Evolutionary conservation across 2,888 invertebrate species (phyloP).

Genomic region (Tipula unca): DNA sequence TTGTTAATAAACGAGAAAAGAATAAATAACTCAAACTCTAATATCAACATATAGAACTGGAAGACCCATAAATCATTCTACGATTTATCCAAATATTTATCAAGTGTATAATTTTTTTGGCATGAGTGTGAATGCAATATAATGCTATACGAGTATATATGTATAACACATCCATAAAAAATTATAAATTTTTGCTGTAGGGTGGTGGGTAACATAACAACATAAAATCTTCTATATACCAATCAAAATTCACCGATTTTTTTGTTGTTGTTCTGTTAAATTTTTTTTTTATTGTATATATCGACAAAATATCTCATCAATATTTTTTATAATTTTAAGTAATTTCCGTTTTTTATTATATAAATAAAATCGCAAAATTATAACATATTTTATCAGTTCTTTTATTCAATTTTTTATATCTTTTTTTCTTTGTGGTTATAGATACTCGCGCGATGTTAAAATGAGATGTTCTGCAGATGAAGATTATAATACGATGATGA

Average conservation of each 20-base stretch:
- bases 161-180: neutral
- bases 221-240: neutral
- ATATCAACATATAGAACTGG: neutral
- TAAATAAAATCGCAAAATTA: neutral
- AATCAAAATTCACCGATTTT: neutral
- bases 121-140: neutral
- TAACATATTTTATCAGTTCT: neutral
- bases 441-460: neutral
- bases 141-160: neutral
- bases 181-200: neutral
- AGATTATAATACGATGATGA: neutral
- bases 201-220: neutral
- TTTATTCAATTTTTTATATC: neutral
- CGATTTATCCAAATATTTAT: neutral
- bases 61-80: neutral
- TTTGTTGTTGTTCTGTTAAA: neutral
- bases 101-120: constrained; percentile 2
- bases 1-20: neutral
- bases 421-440: neutral
- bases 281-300: neutral
- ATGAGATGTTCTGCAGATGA: neutral
- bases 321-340: constrained; percentile 8
- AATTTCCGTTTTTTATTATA: neutral
- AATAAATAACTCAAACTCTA: neutral
- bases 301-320: constrained; percentile 14